Evolutionary conservation across 2,113 vertebrate species (phyloP).

Genomic region (Todiramphus chloris): DNA sequence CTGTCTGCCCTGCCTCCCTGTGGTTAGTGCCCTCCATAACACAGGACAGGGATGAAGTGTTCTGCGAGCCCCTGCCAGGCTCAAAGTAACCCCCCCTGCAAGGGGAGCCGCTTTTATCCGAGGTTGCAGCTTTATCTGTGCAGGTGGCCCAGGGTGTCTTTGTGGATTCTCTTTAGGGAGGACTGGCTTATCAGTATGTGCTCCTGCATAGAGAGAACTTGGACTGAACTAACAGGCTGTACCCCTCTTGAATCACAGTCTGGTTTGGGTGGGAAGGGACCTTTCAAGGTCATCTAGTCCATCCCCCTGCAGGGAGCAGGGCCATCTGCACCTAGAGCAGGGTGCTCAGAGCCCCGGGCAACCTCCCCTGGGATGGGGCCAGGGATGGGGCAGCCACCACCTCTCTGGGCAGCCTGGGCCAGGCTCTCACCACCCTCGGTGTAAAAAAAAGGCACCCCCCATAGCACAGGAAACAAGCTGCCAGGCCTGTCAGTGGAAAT

Average conservation of each 20-base stretch:
- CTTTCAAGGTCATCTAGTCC: background rate
- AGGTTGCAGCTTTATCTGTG: background rate
- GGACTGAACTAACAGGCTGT: background rate
- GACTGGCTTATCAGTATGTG: background rate
- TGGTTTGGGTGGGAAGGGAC: background rate
- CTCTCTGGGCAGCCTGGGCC: background rate
- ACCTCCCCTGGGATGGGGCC: background rate
- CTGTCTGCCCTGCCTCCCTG: constrained; percentile 36
- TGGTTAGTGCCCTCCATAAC: background rate
- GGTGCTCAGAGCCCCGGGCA: background rate
- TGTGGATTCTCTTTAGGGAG: background rate
- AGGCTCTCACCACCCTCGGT: background rate
- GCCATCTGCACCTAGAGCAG: background rate
- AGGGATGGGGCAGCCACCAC: background rate
- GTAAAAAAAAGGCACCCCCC: background rate
- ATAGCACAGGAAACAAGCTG: background rate
- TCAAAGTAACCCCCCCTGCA: background rate
- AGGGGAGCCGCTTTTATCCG: background rate
- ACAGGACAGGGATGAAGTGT: accelerated
- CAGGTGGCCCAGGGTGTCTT: background rate
- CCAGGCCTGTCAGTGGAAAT: background rate
- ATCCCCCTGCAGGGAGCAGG: background rate
- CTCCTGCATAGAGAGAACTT: background rate
- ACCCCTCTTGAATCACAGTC: background rate
- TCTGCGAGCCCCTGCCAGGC: no score